phyloP scores from a whole-genome alignment of 2,113 vertebrate species.

The Ammodytes dubius region DNA sequence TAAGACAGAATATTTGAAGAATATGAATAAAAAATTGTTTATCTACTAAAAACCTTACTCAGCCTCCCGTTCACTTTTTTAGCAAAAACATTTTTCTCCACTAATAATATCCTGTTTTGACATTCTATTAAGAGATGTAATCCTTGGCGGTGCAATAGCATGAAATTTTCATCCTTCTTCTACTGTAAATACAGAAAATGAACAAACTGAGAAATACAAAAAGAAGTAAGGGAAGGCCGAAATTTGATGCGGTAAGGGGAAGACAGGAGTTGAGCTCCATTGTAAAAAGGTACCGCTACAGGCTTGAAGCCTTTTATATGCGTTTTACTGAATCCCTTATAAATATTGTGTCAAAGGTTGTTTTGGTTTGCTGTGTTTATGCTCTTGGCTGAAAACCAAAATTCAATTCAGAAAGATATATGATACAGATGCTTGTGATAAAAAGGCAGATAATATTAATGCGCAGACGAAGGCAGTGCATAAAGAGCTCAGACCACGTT shows the following conservation, averaged over 20 bases:
- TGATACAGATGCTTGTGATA: not conserved
- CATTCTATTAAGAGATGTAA: not conserved
- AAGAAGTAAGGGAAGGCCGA: not conserved
- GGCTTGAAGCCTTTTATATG: not conserved
- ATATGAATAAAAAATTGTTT: not conserved
- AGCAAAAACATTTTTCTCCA: not conserved
- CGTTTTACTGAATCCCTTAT: not conserved
- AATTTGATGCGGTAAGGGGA: not conserved
- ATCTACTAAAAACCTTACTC: too few species aligned
- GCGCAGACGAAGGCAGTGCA: not conserved
- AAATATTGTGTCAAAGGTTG: not conserved
- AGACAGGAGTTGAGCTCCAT: not conserved
- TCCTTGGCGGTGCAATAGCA: too few species aligned
- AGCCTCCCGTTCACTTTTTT: too few species aligned
- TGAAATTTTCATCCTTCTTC: not conserved
- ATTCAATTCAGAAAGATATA: not conserved
- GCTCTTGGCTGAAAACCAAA: not conserved
- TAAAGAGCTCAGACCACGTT: not conserved
- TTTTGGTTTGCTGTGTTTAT: not conserved
- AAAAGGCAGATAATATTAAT: not conserved
- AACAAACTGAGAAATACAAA: not conserved
- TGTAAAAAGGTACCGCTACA: not conserved
- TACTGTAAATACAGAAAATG: not conserved
- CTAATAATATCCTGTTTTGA: not conserved
- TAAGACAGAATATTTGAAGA: not conserved